These are phyloP conservation scores for Sarcophaga rosellei DNA, from an alignment of 2,888 invertebrate species.

Conservation along the genomic window DNA sequence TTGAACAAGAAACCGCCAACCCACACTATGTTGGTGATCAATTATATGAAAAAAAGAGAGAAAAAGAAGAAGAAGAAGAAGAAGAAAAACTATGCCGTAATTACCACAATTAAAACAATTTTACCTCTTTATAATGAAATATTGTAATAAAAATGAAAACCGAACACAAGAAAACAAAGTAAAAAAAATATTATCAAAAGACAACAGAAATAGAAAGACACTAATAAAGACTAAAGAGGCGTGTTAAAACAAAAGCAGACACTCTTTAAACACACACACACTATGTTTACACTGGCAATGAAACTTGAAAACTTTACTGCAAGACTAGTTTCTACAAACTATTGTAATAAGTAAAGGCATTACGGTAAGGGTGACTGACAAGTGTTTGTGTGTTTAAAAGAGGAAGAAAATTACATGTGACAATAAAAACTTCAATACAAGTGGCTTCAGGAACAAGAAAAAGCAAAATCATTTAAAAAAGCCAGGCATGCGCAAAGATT, in stretches of 20 bases:
- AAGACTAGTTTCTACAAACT: not conserved
- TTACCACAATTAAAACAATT: conserved; percentile 66
- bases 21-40: conserved; percentile 45
- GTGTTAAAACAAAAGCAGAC: conserved; percentile 38
- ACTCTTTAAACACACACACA: conserved; percentile 5
- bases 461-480: conserved; percentile 60
- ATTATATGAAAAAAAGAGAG: conserved; percentile 35
- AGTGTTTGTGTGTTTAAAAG: not conserved
- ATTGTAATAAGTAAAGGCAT: not conserved
- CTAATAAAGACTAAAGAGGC: conserved; percentile 53
- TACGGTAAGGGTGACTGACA: too few relatives aligned
- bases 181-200: not conserved
- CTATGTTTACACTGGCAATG: conserved; percentile 8
- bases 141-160: conserved; percentile 11
- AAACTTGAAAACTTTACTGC: not conserved
- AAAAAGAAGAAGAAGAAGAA: not conserved
- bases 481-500: conserved; percentile 80
- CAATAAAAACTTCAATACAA: conserved; percentile 60
- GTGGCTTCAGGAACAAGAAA: conserved; percentile 37
- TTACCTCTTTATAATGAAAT: conserved; percentile 55
- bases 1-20: conserved; percentile 25
- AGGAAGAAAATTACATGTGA: conserved; percentile 44
- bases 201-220: not conserved
- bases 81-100: conserved; percentile 57
- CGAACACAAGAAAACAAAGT: too few relatives aligned